phyloP scores from a whole-genome alignment of 2,113 vertebrate genomes.

The Oryzias woworae region DNA sequence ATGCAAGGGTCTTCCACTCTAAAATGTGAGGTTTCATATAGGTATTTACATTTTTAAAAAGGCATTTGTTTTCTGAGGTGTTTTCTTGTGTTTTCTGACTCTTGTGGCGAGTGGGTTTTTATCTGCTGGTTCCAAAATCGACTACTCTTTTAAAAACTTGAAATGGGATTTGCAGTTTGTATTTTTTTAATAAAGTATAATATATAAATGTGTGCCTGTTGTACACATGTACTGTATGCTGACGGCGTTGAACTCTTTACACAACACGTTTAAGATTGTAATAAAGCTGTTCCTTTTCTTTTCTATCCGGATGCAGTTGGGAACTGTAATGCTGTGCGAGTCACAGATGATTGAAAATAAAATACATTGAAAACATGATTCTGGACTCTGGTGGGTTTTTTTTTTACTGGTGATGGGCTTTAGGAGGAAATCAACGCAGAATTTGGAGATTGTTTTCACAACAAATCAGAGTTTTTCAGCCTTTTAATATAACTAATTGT shows the following conservation, averaged over 20 bases:
- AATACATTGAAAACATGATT: conserved; percentile 50
- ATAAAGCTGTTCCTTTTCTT: conserved; percentile 58
- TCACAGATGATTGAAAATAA: conserved; percentile 57
- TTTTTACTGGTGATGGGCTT: neutral
- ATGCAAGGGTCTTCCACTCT: conserved; percentile 44
- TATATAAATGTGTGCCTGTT: conserved; percentile 62
- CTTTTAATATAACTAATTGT: too few relatives aligned
- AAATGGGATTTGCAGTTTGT: conserved; percentile 58
- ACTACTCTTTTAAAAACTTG: conserved; percentile 64
- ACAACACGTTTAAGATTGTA: conserved; percentile 41
- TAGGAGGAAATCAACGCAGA: too few relatives aligned
- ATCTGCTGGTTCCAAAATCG: conserved; percentile 26
- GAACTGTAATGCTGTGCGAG: conserved; percentile 59
- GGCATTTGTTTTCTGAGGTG: conserved; percentile 35
- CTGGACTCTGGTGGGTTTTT: neutral
- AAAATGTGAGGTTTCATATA: conserved; percentile 8
- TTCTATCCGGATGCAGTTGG: conserved; percentile 24
- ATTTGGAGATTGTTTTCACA: too few relatives aligned
- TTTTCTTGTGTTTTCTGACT: conserved; percentile 21
- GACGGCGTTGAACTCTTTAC: conserved; percentile 45
- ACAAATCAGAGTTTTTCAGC: too few relatives aligned
- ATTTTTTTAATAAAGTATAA: conserved; percentile 46
- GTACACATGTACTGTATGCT: conserved; percentile 45
- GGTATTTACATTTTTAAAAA: conserved; percentile 18
- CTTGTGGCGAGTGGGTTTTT: conserved; percentile 8